These are phyloP conservation scores for Discoglossus pictus DNA, from an alignment of 2,797 vertebrate genomes.

Conservation along the genomic window DNA sequence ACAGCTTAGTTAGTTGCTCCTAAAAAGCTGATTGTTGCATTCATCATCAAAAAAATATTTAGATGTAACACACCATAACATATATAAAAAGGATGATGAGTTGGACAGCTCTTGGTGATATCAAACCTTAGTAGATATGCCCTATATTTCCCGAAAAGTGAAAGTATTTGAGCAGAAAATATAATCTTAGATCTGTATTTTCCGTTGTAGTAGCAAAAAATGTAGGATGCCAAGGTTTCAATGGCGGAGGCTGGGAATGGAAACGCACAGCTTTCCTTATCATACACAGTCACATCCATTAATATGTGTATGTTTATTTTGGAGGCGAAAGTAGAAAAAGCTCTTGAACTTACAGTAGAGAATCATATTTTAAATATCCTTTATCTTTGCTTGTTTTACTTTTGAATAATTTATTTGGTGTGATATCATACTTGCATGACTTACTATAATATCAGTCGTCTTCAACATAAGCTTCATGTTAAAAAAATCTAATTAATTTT, in stretches of 20 bases:
- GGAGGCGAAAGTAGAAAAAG: conserved; percentile 24
- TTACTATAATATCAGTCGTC: conserved; percentile 16
- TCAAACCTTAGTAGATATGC: no score
- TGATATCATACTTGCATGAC: conserved; percentile 25
- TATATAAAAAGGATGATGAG: no score
- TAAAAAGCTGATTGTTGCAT: no score
- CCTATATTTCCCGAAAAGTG: no score
- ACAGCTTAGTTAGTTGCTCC: no score
- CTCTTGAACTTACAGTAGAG: conserved; percentile 4
- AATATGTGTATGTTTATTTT: conserved; percentile 40
- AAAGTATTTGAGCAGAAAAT: no score
- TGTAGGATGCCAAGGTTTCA: conserved; percentile 40
- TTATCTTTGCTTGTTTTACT: conserved; percentile 40
- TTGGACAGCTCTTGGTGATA: no score
- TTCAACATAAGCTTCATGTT: conserved; percentile 13
- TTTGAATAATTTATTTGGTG: conserved; percentile 49
- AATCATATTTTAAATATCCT: conserved; percentile 27
- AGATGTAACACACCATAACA: no score
- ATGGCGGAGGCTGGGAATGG: conserved; percentile 21
- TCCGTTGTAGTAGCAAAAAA: conserved; percentile 1
- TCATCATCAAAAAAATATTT: no score
- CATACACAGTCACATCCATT: conserved; percentile 13
- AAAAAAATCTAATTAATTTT: conserved; percentile 27
- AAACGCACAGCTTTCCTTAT: conserved; percentile 32
- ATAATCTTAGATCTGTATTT: no score